phyloP scores from a whole-genome alignment of 2,888 invertebrate species.

The Nephrotoma flavescens region DNA sequence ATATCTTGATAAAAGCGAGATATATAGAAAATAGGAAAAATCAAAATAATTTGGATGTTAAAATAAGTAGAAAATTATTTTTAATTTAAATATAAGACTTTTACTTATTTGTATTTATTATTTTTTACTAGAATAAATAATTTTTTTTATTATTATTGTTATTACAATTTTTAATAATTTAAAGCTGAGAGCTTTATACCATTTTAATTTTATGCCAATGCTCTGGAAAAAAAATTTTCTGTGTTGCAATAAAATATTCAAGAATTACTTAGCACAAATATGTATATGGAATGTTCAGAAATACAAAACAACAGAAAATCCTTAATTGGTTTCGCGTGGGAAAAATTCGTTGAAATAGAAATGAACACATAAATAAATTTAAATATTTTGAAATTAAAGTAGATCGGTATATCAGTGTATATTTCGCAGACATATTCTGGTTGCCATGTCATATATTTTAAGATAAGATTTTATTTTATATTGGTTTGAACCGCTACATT shows the following conservation, averaged over 20 bases:
- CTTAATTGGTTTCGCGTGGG: not conserved
- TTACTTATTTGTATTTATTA: not conserved
- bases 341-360: not conserved
- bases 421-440: too few relatives aligned
- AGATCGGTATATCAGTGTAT: not conserved
- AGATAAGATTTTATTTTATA: too few relatives aligned
- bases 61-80: not conserved
- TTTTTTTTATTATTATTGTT: not conserved
- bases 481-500: too few relatives aligned
- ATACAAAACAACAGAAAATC: not conserved
- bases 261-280: not conserved
- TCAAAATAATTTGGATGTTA: not conserved
- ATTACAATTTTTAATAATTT: not conserved
- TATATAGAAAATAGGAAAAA: not conserved
- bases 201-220: not conserved
- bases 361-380: not conserved
- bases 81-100: not conserved
- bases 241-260: not conserved
- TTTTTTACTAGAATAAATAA: not conserved
- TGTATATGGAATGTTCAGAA: not conserved
- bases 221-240: not conserved
- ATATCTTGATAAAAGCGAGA: not conserved
- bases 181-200: not conserved
- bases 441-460: too few relatives aligned
- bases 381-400: not conserved